Base-by-base conservation (phyloP, 30 jellyfish, hydroid and myxozoan species). In the Hydractinia echinata region DNA sequence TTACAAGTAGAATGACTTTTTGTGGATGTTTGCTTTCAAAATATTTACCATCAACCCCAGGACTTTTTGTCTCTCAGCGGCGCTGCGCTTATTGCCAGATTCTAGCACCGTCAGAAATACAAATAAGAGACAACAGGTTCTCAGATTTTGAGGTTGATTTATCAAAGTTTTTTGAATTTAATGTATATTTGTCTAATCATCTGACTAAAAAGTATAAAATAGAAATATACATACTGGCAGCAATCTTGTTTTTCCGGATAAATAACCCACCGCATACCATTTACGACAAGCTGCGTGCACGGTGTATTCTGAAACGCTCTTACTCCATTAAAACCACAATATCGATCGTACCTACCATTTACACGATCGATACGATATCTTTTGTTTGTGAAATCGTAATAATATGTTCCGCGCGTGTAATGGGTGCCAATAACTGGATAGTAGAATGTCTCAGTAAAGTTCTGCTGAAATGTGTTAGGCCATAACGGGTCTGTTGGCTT, bases 381-480 rank as follows among this genome's bases (percentile, higher is more conserved):
- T 49, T 30, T 30, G 82, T 80, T 80, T 39, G 30, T 51, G 84
- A 21, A 80, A 30, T 80, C 87, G 83, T 80, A 80, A 49, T 80
- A 80, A 50, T 80, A 80, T 4, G 21, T 48, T 14, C 87, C 87
- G 6, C 71, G n/a, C 20, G 87, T 80, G 66, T 62, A 7, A 52
- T 80, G 87, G 13, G 87, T 80, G 10, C 87, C 87, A 66, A 80
- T 19, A 18, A 80, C 66, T 48, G 87, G 87, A 53, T 80, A 80
- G 11, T 44, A 56, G 20, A 80, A 80, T 5, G 85, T 80, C 53
- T 80, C 87, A 5, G 64, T 80, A 68, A 80, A 80, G 21, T 51
- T 56, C 44, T 80, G 87, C 70, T 4, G 7, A 66, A 80, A 80
- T 55, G 49, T 52, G 67, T 62, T 50, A 10, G 87, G 87, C 87